Evolutionary conservation across 2,797 vertebrate genomes (phyloP).

Genomic region (Lepus townsendii): DNA sequence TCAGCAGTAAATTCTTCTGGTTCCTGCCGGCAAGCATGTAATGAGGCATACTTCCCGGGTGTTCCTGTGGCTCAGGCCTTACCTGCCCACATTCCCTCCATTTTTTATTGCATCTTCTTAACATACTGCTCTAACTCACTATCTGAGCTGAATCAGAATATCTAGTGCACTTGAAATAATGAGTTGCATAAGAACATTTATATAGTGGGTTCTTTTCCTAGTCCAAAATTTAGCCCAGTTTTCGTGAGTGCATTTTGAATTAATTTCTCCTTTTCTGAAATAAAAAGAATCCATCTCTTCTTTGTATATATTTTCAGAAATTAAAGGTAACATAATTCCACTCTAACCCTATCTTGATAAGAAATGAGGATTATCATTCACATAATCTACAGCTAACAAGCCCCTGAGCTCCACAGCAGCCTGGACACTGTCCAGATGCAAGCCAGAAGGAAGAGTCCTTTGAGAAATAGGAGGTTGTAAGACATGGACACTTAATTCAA

Average conservation of each 20-base stretch:
- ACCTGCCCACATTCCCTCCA: background rate
- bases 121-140: background rate
- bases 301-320: slow-evolving; percentile 41
- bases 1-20: background rate
- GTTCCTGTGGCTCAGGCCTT: background rate
- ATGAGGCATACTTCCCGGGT: background rate
- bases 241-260: slow-evolving; percentile 49
- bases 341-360: slow-evolving; percentile 18
- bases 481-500: background rate
- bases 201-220: background rate
- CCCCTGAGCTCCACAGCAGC: background rate
- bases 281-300: slow-evolving; percentile 15
- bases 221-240: background rate
- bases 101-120: slow-evolving; percentile 6
- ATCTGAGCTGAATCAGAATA: background rate
- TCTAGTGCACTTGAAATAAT: background rate
- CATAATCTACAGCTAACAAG: background rate
- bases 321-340: background rate
- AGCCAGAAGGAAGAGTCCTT: background rate
- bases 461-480: background rate
- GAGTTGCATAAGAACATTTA: background rate
- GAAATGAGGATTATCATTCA: background rate
- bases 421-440: background rate
- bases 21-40: background rate
- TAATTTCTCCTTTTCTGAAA: slow-evolving; percentile 54